These are phyloP conservation scores for Parambassis ranga DNA, from an alignment of 2,797 vertebrate genomes.

Conservation along the genomic window DNA sequence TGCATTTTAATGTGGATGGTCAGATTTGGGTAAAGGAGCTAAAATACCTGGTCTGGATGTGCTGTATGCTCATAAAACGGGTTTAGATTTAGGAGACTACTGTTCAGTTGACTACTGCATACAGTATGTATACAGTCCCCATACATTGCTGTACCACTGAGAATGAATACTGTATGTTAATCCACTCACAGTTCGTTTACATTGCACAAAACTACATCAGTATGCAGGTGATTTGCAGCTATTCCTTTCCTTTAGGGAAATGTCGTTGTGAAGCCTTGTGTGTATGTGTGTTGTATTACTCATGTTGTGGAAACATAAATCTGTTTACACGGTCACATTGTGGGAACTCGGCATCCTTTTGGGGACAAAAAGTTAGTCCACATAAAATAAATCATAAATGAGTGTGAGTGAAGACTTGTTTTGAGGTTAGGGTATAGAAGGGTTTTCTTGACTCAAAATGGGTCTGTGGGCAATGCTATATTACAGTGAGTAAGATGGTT, in stretches of 20 bases:
- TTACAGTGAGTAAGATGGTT: no score
- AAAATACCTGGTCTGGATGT: no score
- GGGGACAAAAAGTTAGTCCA: not conserved
- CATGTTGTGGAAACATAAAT: not conserved
- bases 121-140: not conserved
- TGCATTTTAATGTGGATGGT: no score
- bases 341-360: not conserved
- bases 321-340: not conserved
- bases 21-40: no score
- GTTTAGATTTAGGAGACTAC: no score
- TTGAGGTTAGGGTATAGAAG: not conserved
- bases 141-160: not conserved
- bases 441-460: no score
- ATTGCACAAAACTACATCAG: not conserved
- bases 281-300: not conserved
- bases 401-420: not conserved
- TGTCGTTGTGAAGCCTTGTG: not conserved
- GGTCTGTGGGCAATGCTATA: no score
- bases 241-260: not conserved
- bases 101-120: no score
- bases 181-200: not conserved
- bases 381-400: not conserved
- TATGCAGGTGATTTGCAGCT: not conserved
- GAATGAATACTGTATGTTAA: not conserved
- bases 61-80: no score